These are phyloP conservation scores for Oreochromis niloticus DNA, from an alignment of 2,113 vertebrate species.

Conservation along the genomic window DNA sequence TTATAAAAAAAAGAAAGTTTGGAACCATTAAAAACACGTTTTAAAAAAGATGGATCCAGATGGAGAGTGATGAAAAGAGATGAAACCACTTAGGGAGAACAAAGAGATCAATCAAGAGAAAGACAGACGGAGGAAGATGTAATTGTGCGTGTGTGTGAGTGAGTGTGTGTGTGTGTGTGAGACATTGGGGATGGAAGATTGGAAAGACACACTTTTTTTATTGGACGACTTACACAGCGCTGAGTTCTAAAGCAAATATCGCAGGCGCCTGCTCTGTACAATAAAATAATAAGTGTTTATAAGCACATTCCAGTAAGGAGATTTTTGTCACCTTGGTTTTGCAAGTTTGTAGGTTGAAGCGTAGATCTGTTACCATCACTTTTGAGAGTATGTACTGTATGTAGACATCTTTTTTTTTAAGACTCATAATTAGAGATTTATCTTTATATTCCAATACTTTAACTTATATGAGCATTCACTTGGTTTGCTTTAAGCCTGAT, in stretches of 20 bases:
- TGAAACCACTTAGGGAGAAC: conserved; percentile 63
- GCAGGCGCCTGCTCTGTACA: neutral
- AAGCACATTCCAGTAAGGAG: neutral
- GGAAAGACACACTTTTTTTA: conserved; percentile 40
- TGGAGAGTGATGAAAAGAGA: conserved; percentile 66
- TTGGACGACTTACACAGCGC: conserved; percentile 36
- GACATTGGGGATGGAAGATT: conserved; percentile 16
- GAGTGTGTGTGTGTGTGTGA: neutral
- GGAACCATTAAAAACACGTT: conserved; percentile 41
- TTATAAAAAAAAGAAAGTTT: conserved; percentile 28
- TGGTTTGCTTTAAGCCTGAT: neutral
- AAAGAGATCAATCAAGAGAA: conserved; percentile 59
- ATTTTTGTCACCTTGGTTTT: neutral
- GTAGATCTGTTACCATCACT: neutral
- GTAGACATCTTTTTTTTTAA: neutral
- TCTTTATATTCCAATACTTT: neutral
- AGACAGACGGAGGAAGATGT: conserved; percentile 45
- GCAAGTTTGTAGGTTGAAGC: neutral
- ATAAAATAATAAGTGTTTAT: conserved; percentile 12
- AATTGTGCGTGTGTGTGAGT: neutral
- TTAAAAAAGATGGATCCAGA: conserved; percentile 58
- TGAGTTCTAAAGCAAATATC: conserved; percentile 5
- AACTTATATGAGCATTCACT: neutral
- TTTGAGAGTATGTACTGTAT: neutral
- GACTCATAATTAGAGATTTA: neutral